phyloP scores from a whole-genome alignment of 2,888 invertebrate genomes.

The Drosophila anceps region DNA sequence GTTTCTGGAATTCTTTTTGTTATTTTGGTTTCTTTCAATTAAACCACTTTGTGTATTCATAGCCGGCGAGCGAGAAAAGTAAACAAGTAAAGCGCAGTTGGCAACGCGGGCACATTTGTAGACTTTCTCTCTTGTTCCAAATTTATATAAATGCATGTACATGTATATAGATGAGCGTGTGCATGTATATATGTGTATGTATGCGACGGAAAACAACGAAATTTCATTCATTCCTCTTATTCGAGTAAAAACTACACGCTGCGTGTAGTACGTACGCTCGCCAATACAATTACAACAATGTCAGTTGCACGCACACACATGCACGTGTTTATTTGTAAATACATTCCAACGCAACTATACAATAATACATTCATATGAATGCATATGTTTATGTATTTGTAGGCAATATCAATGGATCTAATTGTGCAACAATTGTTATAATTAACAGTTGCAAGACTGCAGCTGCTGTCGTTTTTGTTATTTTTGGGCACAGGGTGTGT shows the following conservation, averaged over 20 bases:
- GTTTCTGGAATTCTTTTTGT: conserved; percentile 3
- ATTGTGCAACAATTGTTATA: conserved; percentile 40
- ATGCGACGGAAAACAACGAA: conserved; percentile 70
- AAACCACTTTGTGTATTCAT: conserved; percentile 24
- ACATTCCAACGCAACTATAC: conserved; percentile 11
- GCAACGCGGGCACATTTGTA: conserved; percentile 66
- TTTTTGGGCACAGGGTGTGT: conserved; percentile 50
- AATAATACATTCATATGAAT: not conserved
- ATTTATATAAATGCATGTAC: conserved; percentile 29
- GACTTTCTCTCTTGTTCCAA: conserved; percentile 77
- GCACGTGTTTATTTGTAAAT: not conserved
- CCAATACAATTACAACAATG: conserved; percentile 60
- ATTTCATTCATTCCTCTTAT: conserved; percentile 81
- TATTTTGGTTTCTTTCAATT: conserved; percentile 47
- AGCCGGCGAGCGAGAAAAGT: conserved; percentile 64
- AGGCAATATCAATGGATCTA: conserved; percentile 23
- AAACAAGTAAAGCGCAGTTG: conserved; percentile 64
- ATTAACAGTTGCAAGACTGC: conserved; percentile 40
- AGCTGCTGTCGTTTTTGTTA: conserved; percentile 33
- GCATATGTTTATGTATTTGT: not conserved
- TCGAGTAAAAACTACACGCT: conserved; percentile 71
- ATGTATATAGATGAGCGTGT: conserved; percentile 22
- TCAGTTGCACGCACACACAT: conserved; percentile 27
- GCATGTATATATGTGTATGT: conserved; percentile 17
- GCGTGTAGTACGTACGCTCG: conserved; percentile 44